A percentile compares a stretch with the other conserved stretches of the same genome.
Evolutionary conservation across 2,797 vertebrate genomes (phyloP).

Genomic region (Smutsia gigantea): DNA sequence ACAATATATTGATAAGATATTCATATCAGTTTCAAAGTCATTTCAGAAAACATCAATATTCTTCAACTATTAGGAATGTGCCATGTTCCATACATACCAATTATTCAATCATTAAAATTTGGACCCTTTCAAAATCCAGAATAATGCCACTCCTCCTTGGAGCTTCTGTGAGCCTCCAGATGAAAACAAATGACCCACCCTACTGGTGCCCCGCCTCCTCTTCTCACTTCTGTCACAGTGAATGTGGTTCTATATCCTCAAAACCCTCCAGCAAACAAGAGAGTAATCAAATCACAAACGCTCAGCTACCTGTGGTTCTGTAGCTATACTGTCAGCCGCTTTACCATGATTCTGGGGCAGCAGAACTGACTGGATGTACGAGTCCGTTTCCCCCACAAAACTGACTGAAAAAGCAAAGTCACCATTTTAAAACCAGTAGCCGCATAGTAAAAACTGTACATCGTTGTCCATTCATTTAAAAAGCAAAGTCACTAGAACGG

Average conservation of each 20-base stretch:
- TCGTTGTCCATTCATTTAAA: constrained; percentile 88
- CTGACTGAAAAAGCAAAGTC: constrained; percentile 77
- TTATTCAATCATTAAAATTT: not conserved
- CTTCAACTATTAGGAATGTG: not conserved
- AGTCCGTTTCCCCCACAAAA: constrained; percentile 72
- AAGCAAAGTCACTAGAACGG: constrained; percentile 88
- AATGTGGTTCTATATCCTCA: not conserved
- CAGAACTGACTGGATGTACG: constrained; percentile 62
- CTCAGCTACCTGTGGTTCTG: constrained; percentile 87
- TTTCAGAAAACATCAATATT: not conserved
- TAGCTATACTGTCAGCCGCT: constrained; percentile 89
- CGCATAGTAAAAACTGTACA: constrained; percentile 89
- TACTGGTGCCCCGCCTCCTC: not conserved
- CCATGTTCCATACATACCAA: not conserved
- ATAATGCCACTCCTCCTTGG: not conserved
- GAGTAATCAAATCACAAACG: constrained; percentile 86
- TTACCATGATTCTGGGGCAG: constrained; percentile 81
- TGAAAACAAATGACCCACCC: not conserved
- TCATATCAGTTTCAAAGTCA: not conserved
- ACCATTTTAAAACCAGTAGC: constrained; percentile 86
- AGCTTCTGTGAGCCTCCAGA: not conserved
- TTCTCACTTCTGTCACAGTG: not conserved
- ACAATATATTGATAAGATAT: not conserved
- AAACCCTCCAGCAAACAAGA: constrained; percentile 42
- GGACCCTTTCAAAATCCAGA: not conserved